phyloP scores from a whole-genome alignment of 2,888 invertebrate genomes.

The Hemistola chrysoprasaria region DNA sequence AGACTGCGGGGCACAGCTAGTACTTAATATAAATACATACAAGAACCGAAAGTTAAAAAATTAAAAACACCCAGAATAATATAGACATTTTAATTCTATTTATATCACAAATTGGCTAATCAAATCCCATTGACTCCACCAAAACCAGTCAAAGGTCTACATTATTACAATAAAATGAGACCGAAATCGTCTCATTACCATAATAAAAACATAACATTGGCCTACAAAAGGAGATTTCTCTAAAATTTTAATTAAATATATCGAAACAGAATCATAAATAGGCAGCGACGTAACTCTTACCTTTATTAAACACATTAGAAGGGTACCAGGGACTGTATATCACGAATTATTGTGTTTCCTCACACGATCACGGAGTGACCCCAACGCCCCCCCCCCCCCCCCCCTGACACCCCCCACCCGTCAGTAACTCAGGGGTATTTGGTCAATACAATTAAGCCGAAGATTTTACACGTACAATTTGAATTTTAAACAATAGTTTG shows the following conservation, averaged over 20 bases:
- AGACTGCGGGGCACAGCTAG: no score
- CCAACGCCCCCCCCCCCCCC: slow-evolving; percentile 31
- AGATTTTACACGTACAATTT: slow-evolving; percentile 78
- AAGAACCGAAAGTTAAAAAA: no score
- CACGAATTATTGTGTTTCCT: slow-evolving; percentile 68
- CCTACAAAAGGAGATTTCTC: slow-evolving; percentile 32
- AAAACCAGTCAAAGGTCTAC: slow-evolving; percentile 22
- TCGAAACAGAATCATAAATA: slow-evolving; percentile 79
- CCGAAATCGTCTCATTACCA: slow-evolving; percentile 8
- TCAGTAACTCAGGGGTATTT: slow-evolving; percentile 52
- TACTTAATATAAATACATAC: no score
- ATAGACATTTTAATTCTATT: no score
- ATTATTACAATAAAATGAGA: slow-evolving; percentile 30
- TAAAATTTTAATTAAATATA: slow-evolving; percentile 80
- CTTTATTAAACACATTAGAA: slow-evolving; percentile 80
- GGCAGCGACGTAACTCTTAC: slow-evolving; percentile 67
- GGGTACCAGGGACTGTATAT: slow-evolving; percentile 59
- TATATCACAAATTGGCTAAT: no score
- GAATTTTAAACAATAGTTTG: slow-evolving; percentile 82
- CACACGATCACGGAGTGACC: slow-evolving; percentile 53
- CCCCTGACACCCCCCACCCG: slow-evolving; percentile 24
- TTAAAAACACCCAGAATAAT: no score
- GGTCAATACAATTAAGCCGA: slow-evolving; percentile 78
- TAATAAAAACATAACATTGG: slow-evolving; percentile 25
- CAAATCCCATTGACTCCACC: no score